Evolutionary conservation across 2,888 invertebrate genomes (phyloP), one percentile per base, ranked within the genome.

Genomic region (Tiphia femorata): DNA sequence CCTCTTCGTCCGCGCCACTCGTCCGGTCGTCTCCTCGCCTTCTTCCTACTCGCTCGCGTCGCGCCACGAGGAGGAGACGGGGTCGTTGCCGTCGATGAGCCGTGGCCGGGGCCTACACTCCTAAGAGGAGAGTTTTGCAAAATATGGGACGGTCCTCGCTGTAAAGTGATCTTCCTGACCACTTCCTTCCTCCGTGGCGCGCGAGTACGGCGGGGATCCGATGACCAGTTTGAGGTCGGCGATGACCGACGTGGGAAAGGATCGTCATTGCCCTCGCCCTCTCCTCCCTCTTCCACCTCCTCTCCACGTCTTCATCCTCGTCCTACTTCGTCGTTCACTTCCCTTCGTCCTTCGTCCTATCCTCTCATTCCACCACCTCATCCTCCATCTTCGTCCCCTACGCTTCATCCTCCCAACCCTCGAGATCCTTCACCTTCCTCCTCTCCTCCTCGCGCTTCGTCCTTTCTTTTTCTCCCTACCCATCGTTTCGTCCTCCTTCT

Each of bases 171-270:
- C 79, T 79, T 69, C 64, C 64, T 70, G 76, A 82, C 81, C 81
- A 81, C 82, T 82, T 81, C 82, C 82, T 82, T 81, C 80, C 80
- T 79, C 71, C 70, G 70, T 69, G 65, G 67, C 56, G 50, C 64
- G 53, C 61, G 41, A 44, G n/a, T n/a, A n/a, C n/a, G n/a, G n/a
- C n/a, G 58, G 42, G 70, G 81, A 82, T 82, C 82, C 80, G 77
- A 82, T 82, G 80, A 80, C 82, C 78, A 78, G 80, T 77, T 79
- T 81, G 81, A 82, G 80, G 82, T 81, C 78, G 76, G 59, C 76
- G 79, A 72, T 76, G 78, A 79, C 74, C 80, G 78, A 82, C 82
- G 82, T 82, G 82, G 82, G 82, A 82, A 82, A 81, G 80, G 76
- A 79, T 78, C 82, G 75, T 71, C 73, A 74, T 64, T 70, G 75